phyloP scores from a whole-genome alignment of 2,797 vertebrate species.

The Anguilla pacifica region DNA sequence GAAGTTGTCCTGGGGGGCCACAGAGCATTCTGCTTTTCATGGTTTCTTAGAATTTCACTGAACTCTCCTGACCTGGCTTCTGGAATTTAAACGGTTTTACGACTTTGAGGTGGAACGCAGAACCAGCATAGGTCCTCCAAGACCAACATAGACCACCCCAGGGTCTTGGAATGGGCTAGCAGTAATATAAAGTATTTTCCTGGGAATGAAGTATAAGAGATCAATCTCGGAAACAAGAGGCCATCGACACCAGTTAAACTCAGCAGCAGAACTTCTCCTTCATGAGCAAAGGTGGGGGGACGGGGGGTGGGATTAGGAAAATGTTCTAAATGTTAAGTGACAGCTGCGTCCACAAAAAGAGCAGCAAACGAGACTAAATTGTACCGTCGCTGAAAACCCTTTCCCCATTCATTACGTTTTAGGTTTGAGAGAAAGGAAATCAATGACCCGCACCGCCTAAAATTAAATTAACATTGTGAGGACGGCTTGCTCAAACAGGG shows the following conservation, averaged over 20 bases:
- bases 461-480: slow-evolving; percentile 42
- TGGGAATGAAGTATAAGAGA: neutral
- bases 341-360: slow-evolving; percentile 23
- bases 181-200: neutral
- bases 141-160: neutral
- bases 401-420: slow-evolving; percentile 31
- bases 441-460: slow-evolving; percentile 28
- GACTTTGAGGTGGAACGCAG: neutral
- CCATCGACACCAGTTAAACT: neutral
- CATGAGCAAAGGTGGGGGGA: neutral
- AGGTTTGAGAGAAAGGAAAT: slow-evolving; percentile 32
- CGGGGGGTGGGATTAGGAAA: neutral
- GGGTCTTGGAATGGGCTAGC: neutral
- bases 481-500: slow-evolving; percentile 6
- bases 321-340: slow-evolving; percentile 30
- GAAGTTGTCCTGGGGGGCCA: neutral
- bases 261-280: neutral
- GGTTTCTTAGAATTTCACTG: neutral
- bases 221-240: neutral
- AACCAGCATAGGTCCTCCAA: neutral
- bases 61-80: neutral
- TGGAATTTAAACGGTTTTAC: neutral
- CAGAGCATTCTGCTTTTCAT: neutral
- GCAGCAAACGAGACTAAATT: slow-evolving; percentile 31
- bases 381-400: slow-evolving; percentile 29